phyloP scores from a whole-genome alignment of 1,140 invertebrate genomes.

The Ephestia elutella region DNA sequence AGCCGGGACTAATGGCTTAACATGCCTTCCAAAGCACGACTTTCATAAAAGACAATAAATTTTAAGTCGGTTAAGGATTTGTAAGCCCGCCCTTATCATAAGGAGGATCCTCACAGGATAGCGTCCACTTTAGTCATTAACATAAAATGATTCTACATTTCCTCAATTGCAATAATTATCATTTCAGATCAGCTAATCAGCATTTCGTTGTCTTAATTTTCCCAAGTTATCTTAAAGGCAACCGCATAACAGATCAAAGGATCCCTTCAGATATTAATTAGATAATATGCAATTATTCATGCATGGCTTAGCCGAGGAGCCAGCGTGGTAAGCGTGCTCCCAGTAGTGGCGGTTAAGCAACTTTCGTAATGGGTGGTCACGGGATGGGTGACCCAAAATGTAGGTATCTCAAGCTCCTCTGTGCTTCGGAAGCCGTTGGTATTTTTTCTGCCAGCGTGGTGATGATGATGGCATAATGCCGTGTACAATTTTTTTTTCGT shows the following conservation, averaged over 20 bases:
- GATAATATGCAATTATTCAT: neutral
- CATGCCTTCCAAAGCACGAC: no score
- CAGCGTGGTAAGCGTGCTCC: no score
- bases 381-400: no score
- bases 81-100: neutral
- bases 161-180: constrained; percentile 1
- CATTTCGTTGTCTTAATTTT: neutral
- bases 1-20: no score
- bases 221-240: neutral
- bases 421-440: no score
- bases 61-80: neutral
- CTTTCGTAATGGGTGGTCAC: no score
- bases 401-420: no score
- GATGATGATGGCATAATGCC: no score
- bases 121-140: neutral
- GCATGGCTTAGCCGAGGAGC: neutral
- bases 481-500: no score
- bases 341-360: no score
- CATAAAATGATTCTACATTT: neutral
- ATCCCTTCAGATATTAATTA: neutral
- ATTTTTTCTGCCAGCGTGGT: no score
- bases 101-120: neutral
- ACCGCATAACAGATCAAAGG: neutral
- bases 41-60: no score
- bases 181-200: neutral